A percentile compares a stretch with the other conserved stretches of the same genome.
phyloP scores from a whole-genome alignment of 2,888 invertebrate species.

The Cerceris rybyensis region DNA sequence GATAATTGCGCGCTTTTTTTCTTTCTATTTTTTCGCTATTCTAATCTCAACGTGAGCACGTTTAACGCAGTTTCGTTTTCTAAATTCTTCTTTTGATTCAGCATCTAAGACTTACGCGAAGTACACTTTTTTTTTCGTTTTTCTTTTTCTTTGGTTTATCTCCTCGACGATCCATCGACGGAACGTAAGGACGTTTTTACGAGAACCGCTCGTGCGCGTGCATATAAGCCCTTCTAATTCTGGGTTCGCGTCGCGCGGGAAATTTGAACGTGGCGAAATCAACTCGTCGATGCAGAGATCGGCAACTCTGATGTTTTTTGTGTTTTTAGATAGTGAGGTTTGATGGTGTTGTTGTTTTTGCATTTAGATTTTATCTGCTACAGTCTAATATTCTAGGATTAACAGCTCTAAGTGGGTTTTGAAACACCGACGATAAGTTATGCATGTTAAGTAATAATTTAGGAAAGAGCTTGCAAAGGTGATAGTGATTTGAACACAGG shows the following conservation, averaged over 20 bases:
- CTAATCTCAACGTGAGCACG: constrained; percentile 33
- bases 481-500: no score
- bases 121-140: constrained; percentile 29
- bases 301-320: no score
- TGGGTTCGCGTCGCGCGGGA: constrained; percentile 11
- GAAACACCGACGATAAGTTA: no score
- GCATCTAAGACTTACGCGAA: constrained; percentile 40
- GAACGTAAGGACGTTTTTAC: not conserved
- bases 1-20: constrained; percentile 25
- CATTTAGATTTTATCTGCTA: no score
- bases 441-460: no score
- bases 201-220: constrained; percentile 17
- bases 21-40: not conserved
- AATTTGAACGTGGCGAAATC: constrained; percentile 3
- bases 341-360: no score
- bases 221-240: constrained; percentile 26
- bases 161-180: no score
- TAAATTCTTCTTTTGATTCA: constrained; percentile 23
- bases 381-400: no score
- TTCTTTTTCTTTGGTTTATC: constrained; percentile 9
- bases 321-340: no score
- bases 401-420: no score
- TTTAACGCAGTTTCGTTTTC: constrained; percentile 18
- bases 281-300: constrained; percentile 3
- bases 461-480: no score